phyloP scores from a whole-genome alignment of 2,797 vertebrate genomes.

The Hapalemur alaotrensis region DNA sequence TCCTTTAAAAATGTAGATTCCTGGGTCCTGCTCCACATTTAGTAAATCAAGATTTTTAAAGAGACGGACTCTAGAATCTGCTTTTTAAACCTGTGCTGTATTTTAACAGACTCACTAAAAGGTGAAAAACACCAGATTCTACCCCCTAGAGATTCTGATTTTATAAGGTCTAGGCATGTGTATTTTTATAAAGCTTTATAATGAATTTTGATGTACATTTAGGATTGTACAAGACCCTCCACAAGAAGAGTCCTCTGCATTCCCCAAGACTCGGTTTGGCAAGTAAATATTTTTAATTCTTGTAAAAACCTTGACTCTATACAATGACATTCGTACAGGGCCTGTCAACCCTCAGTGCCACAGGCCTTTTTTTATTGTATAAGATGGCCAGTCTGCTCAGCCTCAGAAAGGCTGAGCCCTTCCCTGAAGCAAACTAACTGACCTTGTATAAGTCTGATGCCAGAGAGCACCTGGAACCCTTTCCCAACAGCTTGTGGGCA shows the following conservation, averaged over 20 bases:
- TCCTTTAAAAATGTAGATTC: constrained; percentile 6
- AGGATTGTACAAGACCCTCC: neutral
- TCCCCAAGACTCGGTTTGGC: neutral
- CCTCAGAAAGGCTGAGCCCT: neutral
- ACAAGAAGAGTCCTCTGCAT: neutral
- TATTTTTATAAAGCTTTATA: constrained; percentile 2
- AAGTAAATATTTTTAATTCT: constrained; percentile 24
- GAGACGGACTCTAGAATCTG: neutral
- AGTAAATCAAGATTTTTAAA: neutral
- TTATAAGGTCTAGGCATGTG: neutral
- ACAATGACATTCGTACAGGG: neutral
- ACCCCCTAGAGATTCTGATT: neutral
- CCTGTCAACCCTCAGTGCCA: neutral
- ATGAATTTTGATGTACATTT: neutral
- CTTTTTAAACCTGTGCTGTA: neutral
- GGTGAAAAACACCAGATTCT: neutral
- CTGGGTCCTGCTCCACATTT: neutral
- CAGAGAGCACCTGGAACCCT: neutral
- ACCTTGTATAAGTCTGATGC: neutral
- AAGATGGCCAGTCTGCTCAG: neutral
- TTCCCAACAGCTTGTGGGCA: constrained; percentile 57
- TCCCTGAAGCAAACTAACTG: neutral
- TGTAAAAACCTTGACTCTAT: neutral
- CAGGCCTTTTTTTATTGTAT: neutral
- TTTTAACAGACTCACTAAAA: constrained; percentile 1